Conservation (phyloP, 2,797 vertebrate species). For the Tinamus major region DNA sequence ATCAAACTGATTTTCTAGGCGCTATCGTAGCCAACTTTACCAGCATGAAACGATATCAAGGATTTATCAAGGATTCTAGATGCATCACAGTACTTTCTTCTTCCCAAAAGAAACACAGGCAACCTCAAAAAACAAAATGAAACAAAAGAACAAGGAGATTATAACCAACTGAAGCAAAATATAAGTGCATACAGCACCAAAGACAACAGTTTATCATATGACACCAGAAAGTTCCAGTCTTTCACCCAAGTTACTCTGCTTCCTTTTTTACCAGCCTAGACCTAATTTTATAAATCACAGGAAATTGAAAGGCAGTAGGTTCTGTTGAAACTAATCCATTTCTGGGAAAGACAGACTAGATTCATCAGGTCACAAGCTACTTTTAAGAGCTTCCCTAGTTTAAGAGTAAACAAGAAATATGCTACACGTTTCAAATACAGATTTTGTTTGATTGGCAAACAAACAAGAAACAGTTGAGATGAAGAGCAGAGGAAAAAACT, state of each 20-base stretch:
- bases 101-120: not conserved
- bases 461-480: not conserved
- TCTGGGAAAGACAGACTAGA: not conserved
- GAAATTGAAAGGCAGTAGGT: not conserved
- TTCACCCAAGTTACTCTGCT: not conserved
- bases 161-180: not conserved
- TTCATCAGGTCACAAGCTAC: not conserved
- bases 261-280: not conserved
- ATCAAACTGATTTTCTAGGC: not conserved
- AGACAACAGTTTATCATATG: not conserved
- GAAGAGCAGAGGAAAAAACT: not conserved
- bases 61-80: not conserved
- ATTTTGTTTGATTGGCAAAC: not conserved
- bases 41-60: not conserved
- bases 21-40: not conserved
- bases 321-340: not conserved
- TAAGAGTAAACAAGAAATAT: not conserved
- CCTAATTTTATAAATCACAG: not conserved
- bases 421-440: not conserved
- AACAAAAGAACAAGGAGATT: not conserved
- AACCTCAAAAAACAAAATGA: too few species aligned
- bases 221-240: not conserved
- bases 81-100: not conserved
- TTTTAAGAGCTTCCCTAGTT: not conserved
- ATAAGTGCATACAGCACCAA: not conserved